Conservation (phyloP, 2,797 vertebrate genomes). For the Epinephelus awoara region DNA sequence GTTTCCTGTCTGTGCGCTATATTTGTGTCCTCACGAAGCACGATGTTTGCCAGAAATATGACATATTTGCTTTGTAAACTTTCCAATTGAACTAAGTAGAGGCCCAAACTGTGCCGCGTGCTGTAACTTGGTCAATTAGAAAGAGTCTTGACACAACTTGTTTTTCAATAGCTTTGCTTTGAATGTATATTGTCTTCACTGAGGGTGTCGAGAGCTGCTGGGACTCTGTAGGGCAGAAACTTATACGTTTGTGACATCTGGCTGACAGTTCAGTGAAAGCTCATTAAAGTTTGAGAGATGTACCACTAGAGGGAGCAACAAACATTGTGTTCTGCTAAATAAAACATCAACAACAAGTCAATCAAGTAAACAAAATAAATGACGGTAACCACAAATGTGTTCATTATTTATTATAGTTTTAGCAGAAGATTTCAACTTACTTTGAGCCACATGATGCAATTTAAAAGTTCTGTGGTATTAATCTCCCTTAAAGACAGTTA, state of each 20-base stretch:
- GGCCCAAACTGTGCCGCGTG: neutral
- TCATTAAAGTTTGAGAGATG: constrained; percentile 56
- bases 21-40: constrained; percentile 15
- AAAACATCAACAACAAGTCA: constrained; percentile 47
- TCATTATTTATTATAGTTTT: constrained; percentile 9
- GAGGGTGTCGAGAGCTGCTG: constrained; percentile 1
- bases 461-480: constrained; percentile 60
- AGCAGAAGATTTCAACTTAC: constrained; percentile 3
- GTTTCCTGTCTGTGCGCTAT: constrained; percentile 33
- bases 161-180: constrained; percentile 21
- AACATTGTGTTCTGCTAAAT: constrained; percentile 47
- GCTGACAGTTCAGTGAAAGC: constrained; percentile 35
- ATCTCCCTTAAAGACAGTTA: constrained; percentile 61
- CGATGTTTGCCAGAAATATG: constrained; percentile 8
- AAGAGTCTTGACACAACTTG: neutral
- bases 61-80: constrained; percentile 19
- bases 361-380: constrained; percentile 29
- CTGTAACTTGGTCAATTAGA: constrained; percentile 4
- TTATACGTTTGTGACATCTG: constrained; percentile 23
- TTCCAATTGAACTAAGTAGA: neutral
- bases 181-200: constrained; percentile 18
- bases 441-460: constrained; percentile 15
- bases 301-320: constrained; percentile 71
- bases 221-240: constrained; percentile 6
- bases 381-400: constrained; percentile 1